A percentile compares a stretch with the other conserved stretches of the same genome.
phyloP scores from a whole-genome alignment of 2,888 invertebrate species.

The Pseudococcus longispinus region DNA sequence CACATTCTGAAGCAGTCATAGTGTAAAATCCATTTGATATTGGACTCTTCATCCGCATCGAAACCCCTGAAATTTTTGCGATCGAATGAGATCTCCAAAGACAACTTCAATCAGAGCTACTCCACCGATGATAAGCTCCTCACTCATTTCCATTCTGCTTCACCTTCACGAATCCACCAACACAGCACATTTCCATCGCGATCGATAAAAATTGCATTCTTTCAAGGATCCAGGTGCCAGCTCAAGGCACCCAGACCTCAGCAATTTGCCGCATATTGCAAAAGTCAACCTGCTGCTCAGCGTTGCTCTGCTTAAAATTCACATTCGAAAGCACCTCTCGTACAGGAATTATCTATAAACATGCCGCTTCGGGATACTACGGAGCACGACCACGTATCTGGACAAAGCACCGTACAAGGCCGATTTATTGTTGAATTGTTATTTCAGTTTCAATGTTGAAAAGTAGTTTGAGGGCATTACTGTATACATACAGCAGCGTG shows the following conservation, averaged over 20 bases:
- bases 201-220: background rate
- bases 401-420: constrained; percentile 42
- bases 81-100: too few species aligned
- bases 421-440: constrained; percentile 43
- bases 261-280: background rate
- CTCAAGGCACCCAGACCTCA: background rate
- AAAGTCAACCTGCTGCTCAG: background rate
- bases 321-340: background rate
- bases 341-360: background rate
- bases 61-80: too few species aligned
- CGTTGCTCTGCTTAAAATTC: background rate
- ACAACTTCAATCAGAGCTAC: background rate
- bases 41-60: too few species aligned
- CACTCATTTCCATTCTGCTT: background rate
- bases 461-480: constrained; percentile 32
- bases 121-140: background rate
- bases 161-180: background rate
- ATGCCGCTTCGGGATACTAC: background rate
- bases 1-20: too few species aligned
- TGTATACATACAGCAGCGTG: background rate
- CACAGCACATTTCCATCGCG: background rate
- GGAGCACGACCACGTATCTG: constrained; percentile 6
- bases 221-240: background rate
- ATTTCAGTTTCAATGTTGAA: constrained; percentile 48
- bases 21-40: too few species aligned